phyloP scores from a whole-genome alignment of 2,888 invertebrate genomes.

The Buathra laborator region DNA sequence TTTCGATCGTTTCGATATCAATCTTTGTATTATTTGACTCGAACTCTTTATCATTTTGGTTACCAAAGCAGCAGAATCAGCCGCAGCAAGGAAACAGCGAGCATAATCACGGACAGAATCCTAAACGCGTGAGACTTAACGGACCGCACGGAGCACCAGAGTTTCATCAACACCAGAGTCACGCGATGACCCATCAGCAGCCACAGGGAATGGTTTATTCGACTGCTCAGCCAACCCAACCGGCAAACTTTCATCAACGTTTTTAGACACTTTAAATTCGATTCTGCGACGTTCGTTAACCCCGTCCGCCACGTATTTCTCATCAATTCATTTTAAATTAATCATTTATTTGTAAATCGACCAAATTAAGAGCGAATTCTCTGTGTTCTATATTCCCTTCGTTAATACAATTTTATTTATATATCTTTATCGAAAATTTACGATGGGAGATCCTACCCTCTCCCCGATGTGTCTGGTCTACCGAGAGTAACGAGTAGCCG shows the following conservation, averaged over 20 bases:
- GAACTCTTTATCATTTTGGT: conserved; percentile 41
- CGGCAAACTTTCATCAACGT: conserved; percentile 84
- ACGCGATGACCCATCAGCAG: conserved; percentile 84
- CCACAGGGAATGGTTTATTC: conserved; percentile 84
- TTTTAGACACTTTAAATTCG: conserved; percentile 75
- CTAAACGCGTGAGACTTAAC: conserved; percentile 89
- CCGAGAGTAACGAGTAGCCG: not conserved
- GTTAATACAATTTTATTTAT: conserved; percentile 78
- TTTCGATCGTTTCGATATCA: conserved; percentile 45
- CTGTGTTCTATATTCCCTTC: conserved; percentile 74
- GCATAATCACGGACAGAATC: conserved; percentile 87
- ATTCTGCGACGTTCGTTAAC: not conserved
- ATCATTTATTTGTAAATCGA: conserved; percentile 58
- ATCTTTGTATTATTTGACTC: conserved; percentile 31
- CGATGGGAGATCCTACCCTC: not conserved
- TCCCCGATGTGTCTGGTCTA: not conserved
- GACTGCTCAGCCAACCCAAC: conserved; percentile 83
- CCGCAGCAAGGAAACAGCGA: conserved; percentile 85
- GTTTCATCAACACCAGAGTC: conserved; percentile 84
- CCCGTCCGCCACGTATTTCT: conserved; percentile 24
- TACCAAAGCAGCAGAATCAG: conserved; percentile 82
- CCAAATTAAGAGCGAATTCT: conserved; percentile 46
- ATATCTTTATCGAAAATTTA: conserved; percentile 55
- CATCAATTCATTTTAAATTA: conserved; percentile 51
- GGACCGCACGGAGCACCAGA: conserved; percentile 86